Conservation (phyloP, 2,797 vertebrate species). For the Dermochelys coriacea region DNA sequence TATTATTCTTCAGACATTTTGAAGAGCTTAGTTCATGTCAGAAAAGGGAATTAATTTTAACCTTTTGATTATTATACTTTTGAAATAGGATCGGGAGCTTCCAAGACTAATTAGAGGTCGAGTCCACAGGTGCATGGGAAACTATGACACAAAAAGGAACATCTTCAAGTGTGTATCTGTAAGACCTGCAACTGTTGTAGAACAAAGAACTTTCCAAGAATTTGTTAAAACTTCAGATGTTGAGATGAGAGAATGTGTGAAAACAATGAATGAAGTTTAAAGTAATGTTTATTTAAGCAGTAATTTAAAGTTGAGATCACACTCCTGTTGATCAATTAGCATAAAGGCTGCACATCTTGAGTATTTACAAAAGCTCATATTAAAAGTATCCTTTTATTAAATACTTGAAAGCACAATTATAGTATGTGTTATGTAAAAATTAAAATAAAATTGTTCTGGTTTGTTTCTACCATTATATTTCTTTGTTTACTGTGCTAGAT, state of each 20-base stretch:
- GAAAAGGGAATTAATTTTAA: neutral
- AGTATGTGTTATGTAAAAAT: neutral
- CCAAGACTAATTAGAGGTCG: constrained; percentile 94
- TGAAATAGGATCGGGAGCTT: constrained; percentile 89
- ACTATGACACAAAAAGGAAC: constrained; percentile 88
- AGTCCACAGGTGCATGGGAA: constrained; percentile 93
- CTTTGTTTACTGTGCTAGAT: neutral
- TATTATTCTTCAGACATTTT: neutral
- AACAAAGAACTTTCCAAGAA: constrained; percentile 90
- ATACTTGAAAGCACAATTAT: neutral
- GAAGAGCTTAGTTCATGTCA: neutral
- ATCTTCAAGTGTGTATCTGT: constrained; percentile 92
- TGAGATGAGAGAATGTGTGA: constrained; percentile 88
- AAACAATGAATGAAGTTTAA: constrained; percentile 85
- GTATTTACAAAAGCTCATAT: neutral
- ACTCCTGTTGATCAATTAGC: neutral
- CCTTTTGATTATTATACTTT: constrained; percentile 62
- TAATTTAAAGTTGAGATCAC: neutral
- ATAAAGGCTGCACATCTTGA: neutral
- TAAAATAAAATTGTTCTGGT: neutral
- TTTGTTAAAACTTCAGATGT: constrained; percentile 87
- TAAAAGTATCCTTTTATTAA: neutral
- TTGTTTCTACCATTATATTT: neutral
- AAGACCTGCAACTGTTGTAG: constrained; percentile 85
- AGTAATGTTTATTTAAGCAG: neutral